phyloP scores from a whole-genome alignment of 1,140 invertebrate species.

The Brachionus angularis region DNA sequence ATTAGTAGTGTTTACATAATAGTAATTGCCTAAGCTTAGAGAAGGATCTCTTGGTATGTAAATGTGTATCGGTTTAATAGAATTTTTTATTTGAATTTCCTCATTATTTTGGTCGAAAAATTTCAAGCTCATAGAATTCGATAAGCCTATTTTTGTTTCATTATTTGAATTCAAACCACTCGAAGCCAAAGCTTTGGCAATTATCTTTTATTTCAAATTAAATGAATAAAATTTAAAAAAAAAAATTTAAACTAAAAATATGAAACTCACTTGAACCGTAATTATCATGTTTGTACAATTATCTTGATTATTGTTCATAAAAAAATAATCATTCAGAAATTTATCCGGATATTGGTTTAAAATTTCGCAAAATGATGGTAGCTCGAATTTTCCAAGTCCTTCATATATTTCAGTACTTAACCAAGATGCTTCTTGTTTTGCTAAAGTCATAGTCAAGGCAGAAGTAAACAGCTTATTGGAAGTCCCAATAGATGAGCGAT shows the following conservation, averaged over 20 bases:
- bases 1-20: neutral
- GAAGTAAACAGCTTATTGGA: neutral
- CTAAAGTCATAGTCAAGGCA: neutral
- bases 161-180: constrained; percentile 35
- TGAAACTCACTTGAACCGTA: neutral
- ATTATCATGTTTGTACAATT: constrained; percentile 13
- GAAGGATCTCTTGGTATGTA: constrained; percentile 30
- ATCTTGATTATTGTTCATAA: neutral
- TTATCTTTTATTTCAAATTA: neutral
- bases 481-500: neutral
- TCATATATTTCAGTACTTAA: neutral
- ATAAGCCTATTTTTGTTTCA: constrained; percentile 13
- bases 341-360: neutral
- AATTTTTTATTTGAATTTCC: constrained; percentile 23
- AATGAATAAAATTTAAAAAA: neutral
- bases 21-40: neutral
- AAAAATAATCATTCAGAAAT: neutral
- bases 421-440: neutral
- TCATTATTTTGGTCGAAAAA: constrained; percentile 11
- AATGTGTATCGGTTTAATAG: neutral
- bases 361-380: constrained; percentile 12
- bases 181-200: constrained; percentile 1
- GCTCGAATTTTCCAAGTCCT: constrained; percentile 8
- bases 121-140: constrained; percentile 34
- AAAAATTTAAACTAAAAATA: neutral